A percentile compares a stretch with the other conserved stretches of the same genome.
Evolutionary conservation across 2,797 vertebrate genomes (phyloP).

Genomic region (Ammospiza maritima): DNA sequence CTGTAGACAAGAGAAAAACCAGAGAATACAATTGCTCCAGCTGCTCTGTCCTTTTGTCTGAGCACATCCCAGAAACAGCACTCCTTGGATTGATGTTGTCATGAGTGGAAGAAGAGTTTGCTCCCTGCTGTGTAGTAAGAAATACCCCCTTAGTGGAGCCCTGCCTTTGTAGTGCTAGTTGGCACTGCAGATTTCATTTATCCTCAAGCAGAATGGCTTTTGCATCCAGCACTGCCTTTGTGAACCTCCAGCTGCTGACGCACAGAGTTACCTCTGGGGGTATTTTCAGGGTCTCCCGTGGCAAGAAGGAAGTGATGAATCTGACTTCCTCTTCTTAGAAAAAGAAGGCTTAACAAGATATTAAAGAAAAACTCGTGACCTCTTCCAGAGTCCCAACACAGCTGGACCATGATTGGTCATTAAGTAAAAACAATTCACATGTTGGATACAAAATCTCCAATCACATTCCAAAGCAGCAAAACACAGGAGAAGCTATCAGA

Average conservation of each 20-base stretch:
- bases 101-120: background rate
- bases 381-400: too few species aligned
- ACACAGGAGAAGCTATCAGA: too few species aligned
- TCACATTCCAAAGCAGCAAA: too few species aligned
- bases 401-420: too few species aligned
- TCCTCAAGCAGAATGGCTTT: background rate
- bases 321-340: too few species aligned
- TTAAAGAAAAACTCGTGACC: too few species aligned
- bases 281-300: too few species aligned
- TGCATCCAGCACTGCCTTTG: background rate
- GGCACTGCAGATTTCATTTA: background rate
- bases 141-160: rapidly evolving
- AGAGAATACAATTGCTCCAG: background rate
- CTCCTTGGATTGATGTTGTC: background rate
- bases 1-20: background rate
- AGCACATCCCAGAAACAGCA: background rate
- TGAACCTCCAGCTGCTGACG: background rate
- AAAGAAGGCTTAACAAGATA: too few species aligned
- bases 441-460: too few species aligned
- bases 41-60: background rate
- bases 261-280: too few species aligned
- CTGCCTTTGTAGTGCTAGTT: background rate
- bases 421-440: too few species aligned
- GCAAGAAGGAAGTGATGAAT: too few species aligned
- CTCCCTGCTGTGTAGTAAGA: background rate